Evolutionary conservation across 2,113 vertebrate genomes (phyloP).

Genomic region (Xenopus borealis): DNA sequence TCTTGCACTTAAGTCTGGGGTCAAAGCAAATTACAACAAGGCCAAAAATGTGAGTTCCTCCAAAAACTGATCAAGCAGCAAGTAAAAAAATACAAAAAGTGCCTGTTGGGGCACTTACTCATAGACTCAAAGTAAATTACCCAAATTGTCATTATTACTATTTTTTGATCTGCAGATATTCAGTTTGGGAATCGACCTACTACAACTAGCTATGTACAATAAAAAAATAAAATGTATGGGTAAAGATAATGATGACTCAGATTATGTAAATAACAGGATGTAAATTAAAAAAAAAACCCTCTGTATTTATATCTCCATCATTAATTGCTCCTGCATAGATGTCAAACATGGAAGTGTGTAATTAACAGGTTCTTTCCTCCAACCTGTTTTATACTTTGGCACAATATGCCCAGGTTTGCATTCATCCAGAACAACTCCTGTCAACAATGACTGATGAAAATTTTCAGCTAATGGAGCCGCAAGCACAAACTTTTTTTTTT

Average conservation of each 20-base stretch:
- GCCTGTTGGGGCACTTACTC: too few species aligned
- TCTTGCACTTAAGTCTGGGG: too few species aligned
- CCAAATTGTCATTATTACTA: too few species aligned
- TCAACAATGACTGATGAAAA: background rate
- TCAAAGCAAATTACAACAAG: too few species aligned
- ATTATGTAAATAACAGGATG: background rate
- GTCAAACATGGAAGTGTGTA: background rate
- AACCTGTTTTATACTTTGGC: background rate
- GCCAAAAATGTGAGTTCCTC: too few species aligned
- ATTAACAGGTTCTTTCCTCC: background rate
- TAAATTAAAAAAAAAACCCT: background rate
- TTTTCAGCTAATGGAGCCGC: background rate
- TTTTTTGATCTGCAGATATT: too few species aligned
- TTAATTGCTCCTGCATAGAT: background rate
- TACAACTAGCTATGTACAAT: too few species aligned
- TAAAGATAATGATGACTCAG: background rate
- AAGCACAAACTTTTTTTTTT: background rate
- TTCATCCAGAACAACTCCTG: constrained; percentile 1
- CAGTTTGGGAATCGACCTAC: too few species aligned
- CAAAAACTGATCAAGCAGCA: too few species aligned
- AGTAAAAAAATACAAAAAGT: too few species aligned
- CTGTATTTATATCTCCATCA: background rate
- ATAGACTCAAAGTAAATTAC: too few species aligned
- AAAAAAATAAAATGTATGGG: background rate
- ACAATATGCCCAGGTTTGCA: background rate